These are phyloP conservation scores for Thalassarche chlororhynchos DNA, from an alignment of 2,113 vertebrate genomes.

Conservation along the genomic window DNA sequence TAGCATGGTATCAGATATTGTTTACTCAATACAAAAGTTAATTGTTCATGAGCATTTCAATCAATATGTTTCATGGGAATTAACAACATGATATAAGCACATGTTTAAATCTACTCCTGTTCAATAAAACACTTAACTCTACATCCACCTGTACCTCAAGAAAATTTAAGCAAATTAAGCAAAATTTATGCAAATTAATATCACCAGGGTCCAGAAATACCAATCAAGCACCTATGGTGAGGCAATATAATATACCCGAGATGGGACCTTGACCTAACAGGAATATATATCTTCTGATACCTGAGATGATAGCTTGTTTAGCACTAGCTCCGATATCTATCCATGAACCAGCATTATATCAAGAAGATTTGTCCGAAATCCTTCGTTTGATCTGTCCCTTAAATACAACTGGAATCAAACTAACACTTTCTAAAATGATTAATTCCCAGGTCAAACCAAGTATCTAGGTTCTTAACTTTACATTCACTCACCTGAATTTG, in stretches of 20 bases:
- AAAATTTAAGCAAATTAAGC: neutral
- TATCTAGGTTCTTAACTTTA: neutral
- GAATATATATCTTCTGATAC: neutral
- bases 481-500: neutral
- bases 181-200: slow-evolving; percentile 21
- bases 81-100: neutral
- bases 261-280: neutral
- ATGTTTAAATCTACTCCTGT: neutral
- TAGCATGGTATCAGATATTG: neutral
- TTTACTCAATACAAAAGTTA: neutral
- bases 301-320: neutral
- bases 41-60: neutral
- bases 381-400: neutral
- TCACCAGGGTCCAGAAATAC: neutral
- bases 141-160: neutral
- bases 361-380: neutral
- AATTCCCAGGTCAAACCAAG: neutral
- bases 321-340: neutral
- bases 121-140: neutral
- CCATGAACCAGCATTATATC: neutral
- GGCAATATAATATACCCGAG: neutral
- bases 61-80: neutral
- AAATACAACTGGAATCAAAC: neutral
- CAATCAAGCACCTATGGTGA: neutral
- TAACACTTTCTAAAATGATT: neutral